Base-by-base conservation (phyloP, 2,113 vertebrate genomes). In the Tylochromis polylepis region DNA sequence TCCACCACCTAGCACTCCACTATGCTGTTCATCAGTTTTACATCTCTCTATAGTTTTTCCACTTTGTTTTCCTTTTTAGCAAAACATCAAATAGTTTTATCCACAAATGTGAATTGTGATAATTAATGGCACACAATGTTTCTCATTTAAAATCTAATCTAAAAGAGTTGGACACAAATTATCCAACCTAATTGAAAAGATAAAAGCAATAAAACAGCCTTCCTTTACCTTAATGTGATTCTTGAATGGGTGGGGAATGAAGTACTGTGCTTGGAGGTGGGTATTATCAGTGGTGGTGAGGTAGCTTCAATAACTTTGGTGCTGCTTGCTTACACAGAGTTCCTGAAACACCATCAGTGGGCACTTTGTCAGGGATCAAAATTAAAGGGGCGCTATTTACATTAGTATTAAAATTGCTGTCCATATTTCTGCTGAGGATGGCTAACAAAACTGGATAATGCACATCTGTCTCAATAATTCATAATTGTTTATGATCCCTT, bases 81-180 rank as follows among this genome's bases (percentile, higher is more conserved):
- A 56, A 18, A 16, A 51, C 29, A 12, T 86, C 87, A 88, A 91
- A 91, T 78, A 87, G 87, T 93, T 89, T 85, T 89, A 90, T 92
- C 90, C 85, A 88, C 90, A 89, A 93, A 93, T 88, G 93, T 90
- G 88, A 93, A 89, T 89, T 87, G 87, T 91, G 91, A 93, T 94
- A 95, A 94, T 95, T 96, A 95, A 96, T 96, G 95, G 88, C 89
- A 90, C 93, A 94, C 94, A 92, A 94, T 94, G 94, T 94, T 94
- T 95, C 93, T 94, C 88, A 95, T 96, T 95, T 95, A 94, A 93
- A 96, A 95, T 95, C 94, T 94, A 94, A 96, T 95, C 92, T 93
- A 94, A 94, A 92, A 82, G 90, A 94, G 93, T 93, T 93, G 94
- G 93, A 93, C 93, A 93, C 94, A 95, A 95, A 95, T 94, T 93